Conservation (phyloP, 2,888 invertebrate genomes). For the Thecophora atra region DNA sequence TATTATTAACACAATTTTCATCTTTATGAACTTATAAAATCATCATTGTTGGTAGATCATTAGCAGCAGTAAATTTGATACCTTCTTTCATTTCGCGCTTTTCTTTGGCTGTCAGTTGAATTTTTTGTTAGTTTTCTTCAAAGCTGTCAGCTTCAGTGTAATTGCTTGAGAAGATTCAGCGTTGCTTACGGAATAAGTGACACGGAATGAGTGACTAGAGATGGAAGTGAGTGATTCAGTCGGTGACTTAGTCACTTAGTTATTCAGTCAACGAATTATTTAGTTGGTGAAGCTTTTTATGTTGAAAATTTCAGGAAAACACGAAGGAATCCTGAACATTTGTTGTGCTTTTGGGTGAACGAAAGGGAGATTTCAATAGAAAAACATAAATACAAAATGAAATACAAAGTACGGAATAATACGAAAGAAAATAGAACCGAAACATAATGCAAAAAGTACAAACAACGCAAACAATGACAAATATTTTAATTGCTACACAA, state of each 20-base stretch:
- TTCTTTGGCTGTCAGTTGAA: neutral
- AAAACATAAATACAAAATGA: too few species aligned
- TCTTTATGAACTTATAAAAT: neutral
- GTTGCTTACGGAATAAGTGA: conserved; percentile 9
- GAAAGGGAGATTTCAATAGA: neutral
- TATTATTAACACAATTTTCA: neutral
- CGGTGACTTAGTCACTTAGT: conserved; percentile 2
- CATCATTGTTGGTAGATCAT: conserved; percentile 6
- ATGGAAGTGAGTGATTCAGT: conserved; percentile 5
- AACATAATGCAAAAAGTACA: neutral
- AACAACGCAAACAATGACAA: neutral
- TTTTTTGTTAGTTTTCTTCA: neutral
- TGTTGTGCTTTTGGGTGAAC: neutral
- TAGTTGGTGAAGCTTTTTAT: neutral
- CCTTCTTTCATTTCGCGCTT: neutral
- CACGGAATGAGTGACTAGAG: neutral
- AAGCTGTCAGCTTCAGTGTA: neutral
- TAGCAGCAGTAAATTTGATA: neutral
- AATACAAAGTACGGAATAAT: neutral
- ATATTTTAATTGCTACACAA: neutral
- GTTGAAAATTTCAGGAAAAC: conserved; percentile 29
- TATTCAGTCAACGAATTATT: neutral
- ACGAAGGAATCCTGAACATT: neutral
- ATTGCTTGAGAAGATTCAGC: neutral
- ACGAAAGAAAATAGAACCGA: too few species aligned